Percentiles rank a stretch among this genome's conserved stretches.
Conservation (phyloP, 2,797 vertebrate genomes). For the Steatocranus sp. region DNA sequence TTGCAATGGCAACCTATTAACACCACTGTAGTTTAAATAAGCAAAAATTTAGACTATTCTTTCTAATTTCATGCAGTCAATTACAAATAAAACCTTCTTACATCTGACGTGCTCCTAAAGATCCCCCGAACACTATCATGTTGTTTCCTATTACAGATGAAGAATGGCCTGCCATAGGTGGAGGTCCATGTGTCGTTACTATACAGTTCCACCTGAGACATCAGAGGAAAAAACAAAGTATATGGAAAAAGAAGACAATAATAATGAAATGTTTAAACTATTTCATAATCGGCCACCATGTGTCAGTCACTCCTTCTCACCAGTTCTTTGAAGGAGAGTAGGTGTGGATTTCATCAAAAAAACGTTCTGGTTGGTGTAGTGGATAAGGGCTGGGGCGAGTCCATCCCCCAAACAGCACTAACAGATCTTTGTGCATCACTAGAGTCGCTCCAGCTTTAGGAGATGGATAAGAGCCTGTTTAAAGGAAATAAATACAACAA, state of each 20-base stretch:
- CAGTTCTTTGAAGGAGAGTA: conserved; percentile 99
- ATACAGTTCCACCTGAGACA: conserved; percentile 96
- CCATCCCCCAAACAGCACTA: conserved; percentile 97
- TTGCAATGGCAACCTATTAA: neutral
- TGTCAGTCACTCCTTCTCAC: conserved; percentile 64
- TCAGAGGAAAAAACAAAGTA: neutral
- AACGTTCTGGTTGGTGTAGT: conserved; percentile 94
- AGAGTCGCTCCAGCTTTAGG: conserved; percentile 97
- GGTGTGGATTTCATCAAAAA: conserved; percentile 98
- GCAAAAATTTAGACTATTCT: neutral
- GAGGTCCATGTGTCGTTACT: conserved; percentile 94
- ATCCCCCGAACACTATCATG: conserved; percentile 98
- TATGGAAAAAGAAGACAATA: neutral
- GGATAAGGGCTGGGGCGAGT: conserved; percentile 96
- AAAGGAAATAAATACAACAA: neutral
- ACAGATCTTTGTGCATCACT: conserved; percentile 93
- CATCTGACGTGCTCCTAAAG: conserved; percentile 96
- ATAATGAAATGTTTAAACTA: neutral
- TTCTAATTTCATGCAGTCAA: neutral
- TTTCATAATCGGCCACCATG: neutral
- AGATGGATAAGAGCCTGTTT: conserved; percentile 93
- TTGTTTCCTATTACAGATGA: conserved; percentile 92
- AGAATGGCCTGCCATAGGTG: conserved; percentile 97
- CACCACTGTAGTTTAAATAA: neutral
- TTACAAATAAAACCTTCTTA: conserved; percentile 38